Percentiles rank a stretch among this genome's conserved stretches.
These are phyloP conservation scores for Delichon dasypus DNA, from an alignment of 2,797 vertebrate species.

Conservation along the genomic window DNA sequence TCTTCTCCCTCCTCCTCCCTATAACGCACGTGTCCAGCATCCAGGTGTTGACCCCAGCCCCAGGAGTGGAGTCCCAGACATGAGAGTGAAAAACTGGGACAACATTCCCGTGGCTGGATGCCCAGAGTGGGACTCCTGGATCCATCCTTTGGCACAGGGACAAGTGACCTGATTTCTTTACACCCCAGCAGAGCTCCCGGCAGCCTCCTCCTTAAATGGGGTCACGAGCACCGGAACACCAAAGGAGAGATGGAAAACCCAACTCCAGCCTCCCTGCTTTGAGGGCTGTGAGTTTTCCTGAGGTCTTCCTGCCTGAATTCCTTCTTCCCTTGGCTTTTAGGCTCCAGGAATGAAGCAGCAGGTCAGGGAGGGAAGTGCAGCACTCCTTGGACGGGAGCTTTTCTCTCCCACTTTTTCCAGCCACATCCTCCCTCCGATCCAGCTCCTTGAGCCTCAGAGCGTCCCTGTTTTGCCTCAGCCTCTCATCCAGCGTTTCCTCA, in stretches of 20 bases:
- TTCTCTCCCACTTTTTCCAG: not conserved
- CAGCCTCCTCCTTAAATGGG: not conserved
- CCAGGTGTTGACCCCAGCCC: not conserved
- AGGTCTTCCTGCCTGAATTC: not conserved
- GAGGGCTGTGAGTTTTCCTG: not conserved
- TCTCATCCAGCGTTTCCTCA: not conserved
- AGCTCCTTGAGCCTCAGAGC: not conserved
- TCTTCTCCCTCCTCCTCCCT: not conserved
- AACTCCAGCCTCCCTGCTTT: not conserved
- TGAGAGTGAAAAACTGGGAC: not conserved
- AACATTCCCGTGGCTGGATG: not conserved
- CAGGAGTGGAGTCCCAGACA: not conserved
- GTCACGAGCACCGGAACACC: fast-evolving
- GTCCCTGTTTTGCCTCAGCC: not conserved
- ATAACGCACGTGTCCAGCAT: fast-evolving
- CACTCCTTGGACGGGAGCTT: not conserved
- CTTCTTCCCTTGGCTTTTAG: not conserved
- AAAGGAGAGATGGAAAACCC: not conserved
- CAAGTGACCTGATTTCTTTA: not conserved
- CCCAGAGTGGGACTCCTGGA: not conserved
- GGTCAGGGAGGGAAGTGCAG: not conserved
- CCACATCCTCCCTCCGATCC: not conserved
- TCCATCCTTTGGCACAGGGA: not conserved
- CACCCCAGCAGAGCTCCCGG: fast-evolving
- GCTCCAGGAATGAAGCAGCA: not conserved